Evolutionary conservation across 2,888 invertebrate genomes (phyloP).

Genomic region (Acanthosoma haemorrhoidale): DNA sequence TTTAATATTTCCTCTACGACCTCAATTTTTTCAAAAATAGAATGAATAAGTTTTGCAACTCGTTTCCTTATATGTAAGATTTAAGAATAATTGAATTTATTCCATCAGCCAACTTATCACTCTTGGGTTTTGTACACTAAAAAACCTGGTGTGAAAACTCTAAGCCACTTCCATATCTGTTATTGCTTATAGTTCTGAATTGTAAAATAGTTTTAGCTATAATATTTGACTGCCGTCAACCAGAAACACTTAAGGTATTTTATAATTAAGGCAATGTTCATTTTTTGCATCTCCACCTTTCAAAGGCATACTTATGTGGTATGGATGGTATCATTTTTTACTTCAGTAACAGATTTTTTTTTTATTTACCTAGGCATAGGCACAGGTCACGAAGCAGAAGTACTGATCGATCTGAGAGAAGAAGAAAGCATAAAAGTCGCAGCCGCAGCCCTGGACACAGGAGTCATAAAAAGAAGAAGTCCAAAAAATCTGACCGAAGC

Average conservation of each 20-base stretch:
- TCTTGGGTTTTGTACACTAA: no score
- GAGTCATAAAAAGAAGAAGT: conserved; percentile 44
- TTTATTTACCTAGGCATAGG: conserved; percentile 40
- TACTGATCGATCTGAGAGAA: conserved; percentile 40
- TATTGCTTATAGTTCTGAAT: no score
- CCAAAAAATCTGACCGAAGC: conserved; percentile 43
- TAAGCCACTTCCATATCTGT: no score
- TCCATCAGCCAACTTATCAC: neutral
- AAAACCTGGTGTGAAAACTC: no score
- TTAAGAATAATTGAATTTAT: neutral
- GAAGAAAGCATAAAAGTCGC: conserved; percentile 43
- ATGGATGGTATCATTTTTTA: neutral
- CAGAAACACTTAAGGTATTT: no score
- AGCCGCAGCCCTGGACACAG: conserved; percentile 43
- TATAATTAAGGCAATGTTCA: no score
- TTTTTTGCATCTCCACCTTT: no score
- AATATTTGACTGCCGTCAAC: no score
- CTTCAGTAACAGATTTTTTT: neutral
- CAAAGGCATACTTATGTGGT: neutral
- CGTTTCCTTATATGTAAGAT: neutral
- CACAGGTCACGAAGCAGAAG: conserved; percentile 42
- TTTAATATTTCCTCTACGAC: no score
- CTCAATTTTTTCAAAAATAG: no score
- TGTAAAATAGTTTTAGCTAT: no score
- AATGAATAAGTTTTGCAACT: no score